A percentile compares a stretch with the other conserved stretches of the same genome.
Evolutionary conservation across 2,888 invertebrate species (phyloP).

Genomic region (Dilophus febrilis): DNA sequence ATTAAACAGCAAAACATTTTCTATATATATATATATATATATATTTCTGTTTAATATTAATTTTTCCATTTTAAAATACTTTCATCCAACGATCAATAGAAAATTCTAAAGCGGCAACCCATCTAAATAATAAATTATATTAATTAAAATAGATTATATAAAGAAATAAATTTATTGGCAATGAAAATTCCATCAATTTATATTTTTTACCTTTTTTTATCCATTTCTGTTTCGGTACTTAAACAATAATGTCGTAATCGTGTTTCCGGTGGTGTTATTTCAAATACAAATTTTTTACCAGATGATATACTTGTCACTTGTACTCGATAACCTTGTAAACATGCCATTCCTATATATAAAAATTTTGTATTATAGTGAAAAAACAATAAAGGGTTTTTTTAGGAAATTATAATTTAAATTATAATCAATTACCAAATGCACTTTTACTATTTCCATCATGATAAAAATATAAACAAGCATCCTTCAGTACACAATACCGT

Average conservation of each 20-base stretch:
- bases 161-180: neutral
- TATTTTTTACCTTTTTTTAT: conserved; percentile 43
- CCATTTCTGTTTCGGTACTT: conserved; percentile 86
- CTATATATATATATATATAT: too few relatives aligned
- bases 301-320: conserved; percentile 60
- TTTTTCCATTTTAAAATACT: conserved; percentile 41
- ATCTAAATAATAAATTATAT: conserved; percentile 34
- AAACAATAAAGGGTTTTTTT: neutral
- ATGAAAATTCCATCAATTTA: too few relatives aligned
- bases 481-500: conserved; percentile 85
- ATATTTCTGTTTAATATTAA: too few relatives aligned
- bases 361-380: neutral
- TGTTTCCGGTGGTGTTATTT: conserved; percentile 73
- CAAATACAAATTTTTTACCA: conserved; percentile 84
- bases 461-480: conserved; percentile 89
- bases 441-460: conserved; percentile 71
- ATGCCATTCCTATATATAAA: conserved; percentile 56
- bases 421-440: conserved; percentile 57
- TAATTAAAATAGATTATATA: conserved; percentile 4
- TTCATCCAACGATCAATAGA: conserved; percentile 89
- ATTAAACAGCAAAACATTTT: too few relatives aligned
- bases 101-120: conserved; percentile 86
- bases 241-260: conserved; percentile 81
- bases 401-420: neutral
- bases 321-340: conserved; percentile 85